These are phyloP conservation scores for Bilobella aurantiaca DNA, from an alignment of 1,140 invertebrate genomes.

Conservation along the genomic window DNA sequence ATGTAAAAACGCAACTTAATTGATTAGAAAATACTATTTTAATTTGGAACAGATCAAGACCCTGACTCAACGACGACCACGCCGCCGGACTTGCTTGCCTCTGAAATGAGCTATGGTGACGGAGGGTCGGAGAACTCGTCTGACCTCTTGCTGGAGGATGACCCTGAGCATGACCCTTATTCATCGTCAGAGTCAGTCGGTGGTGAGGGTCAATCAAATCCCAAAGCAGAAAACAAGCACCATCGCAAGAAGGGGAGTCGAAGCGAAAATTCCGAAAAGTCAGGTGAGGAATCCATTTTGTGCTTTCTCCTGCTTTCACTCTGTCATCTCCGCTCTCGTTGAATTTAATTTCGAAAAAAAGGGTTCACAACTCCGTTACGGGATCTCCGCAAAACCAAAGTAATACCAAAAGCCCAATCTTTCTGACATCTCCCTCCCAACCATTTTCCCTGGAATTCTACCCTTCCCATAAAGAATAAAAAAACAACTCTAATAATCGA, in stretches of 20 bases:
- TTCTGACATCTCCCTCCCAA: too few species aligned
- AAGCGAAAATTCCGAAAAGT: conserved; percentile 12
- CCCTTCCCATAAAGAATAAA: too few species aligned
- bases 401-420: too few species aligned
- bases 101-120: conserved; percentile 29
- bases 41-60: conserved; percentile 35
- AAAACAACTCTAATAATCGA: too few species aligned
- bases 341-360: background rate
- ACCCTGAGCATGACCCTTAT: conserved; percentile 28
- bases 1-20: too few species aligned
- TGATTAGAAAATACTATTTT: too few species aligned
- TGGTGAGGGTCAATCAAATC: conserved; percentile 34
- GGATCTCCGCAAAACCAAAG: too few species aligned
- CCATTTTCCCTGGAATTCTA: too few species aligned
- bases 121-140: conserved; percentile 24
- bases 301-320: background rate
- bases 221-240: too few species aligned
- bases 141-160: conserved; percentile 31
- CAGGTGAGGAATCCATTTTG: background rate
- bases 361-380: background rate
- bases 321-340: background rate
- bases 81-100: conserved; percentile 35
- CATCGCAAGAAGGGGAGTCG: conserved; percentile 29
- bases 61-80: conserved; percentile 41
- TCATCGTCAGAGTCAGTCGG: conserved; percentile 31